Base-by-base conservation (phyloP, 2,797 vertebrate genomes). In the Poecilia velifera region DNA sequence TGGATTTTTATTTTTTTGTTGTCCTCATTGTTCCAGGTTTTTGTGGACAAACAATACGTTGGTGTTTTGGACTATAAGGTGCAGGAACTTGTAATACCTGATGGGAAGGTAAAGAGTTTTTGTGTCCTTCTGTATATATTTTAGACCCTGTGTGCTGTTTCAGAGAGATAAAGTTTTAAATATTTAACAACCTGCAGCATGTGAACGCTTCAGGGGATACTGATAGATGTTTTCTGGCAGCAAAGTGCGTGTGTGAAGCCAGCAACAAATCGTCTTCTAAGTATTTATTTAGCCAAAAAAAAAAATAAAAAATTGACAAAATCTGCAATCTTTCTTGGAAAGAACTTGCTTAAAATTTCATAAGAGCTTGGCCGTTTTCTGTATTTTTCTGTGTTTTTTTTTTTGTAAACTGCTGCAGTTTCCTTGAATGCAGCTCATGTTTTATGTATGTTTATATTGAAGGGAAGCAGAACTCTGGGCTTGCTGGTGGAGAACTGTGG, bases 401-500 rank as follows among this genome's bases (percentile, higher is more conserved):
- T 20, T 83, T 46, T n/a, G 18, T 9, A 16, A 79, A 45, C 25
- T 70, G 25, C 36, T 45, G 8, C n/a, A 70, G 73, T 74, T 82
- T 78, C 75, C 59, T 76, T 28, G 71, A 72, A 78, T 74, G 41
- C 46, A 12, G 41, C 22, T 84, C 46, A 51, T 76, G 22, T 82
- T 82, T 86, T 76, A 46, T 90, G 64, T 77, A 36, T 88, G 83
- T 84, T 70, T 57, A 31, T 25, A 34, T 59, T 66, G 9, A 90
- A 98, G 98, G 97, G 94, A 49, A 96, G 96, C 87, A 95, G 95
- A 83, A 94, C 93, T 66, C 92, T 99, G 66, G 93, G 96, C 83
- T 94, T 99, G 74, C 88, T 99, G 88, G 97, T 98, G 62, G 98
- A 99, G 91, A 98, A 98, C 93, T 92, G 96, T 0, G 98, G 98